A percentile compares a stretch with the other conserved stretches of the same genome.
These are phyloP conservation scores for Prosopocoilus inquinatus DNA, from an alignment of 2,888 invertebrate species.

Conservation along the genomic window DNA sequence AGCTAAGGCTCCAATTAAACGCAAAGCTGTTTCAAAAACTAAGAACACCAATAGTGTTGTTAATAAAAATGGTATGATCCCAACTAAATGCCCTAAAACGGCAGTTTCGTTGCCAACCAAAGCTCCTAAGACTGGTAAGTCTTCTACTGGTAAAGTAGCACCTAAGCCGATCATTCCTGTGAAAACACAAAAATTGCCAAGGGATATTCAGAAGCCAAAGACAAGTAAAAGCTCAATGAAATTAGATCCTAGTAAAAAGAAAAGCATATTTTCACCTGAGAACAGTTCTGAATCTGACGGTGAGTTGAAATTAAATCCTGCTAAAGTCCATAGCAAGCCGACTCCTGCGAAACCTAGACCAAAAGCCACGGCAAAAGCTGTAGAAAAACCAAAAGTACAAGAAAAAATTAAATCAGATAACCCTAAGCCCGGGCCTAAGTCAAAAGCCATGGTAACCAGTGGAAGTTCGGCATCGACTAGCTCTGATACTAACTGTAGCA, in stretches of 20 bases:
- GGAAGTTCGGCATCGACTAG: constrained; percentile 49
- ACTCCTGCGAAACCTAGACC: constrained; percentile 49
- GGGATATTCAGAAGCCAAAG: constrained; percentile 10
- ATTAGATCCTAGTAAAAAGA: constrained; percentile 57
- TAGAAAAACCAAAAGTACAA: constrained; percentile 52
- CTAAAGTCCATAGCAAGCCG: constrained; percentile 46
- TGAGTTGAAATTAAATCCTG: constrained; percentile 48
- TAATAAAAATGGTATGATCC: constrained; percentile 6
- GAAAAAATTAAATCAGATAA: constrained; percentile 36
- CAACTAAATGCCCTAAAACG: constrained; percentile 29
- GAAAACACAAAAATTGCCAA: constrained; percentile 25
- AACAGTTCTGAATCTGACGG: constrained; percentile 67
- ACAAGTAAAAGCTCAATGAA: constrained; percentile 22
- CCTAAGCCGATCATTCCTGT: constrained; percentile 14
- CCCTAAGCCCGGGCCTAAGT: constrained; percentile 27
- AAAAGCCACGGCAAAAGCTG: constrained; percentile 45
- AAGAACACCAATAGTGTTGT: constrained; percentile 1
- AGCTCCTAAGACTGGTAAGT: background rate
- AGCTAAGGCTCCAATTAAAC: constrained; percentile 19
- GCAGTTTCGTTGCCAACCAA: constrained; percentile 23
- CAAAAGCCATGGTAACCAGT: constrained; percentile 56
- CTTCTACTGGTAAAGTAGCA: constrained; percentile 1
- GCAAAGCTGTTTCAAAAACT: constrained; percentile 8
- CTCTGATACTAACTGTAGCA: constrained; percentile 38
- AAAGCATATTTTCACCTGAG: constrained; percentile 81